Percentiles rank a stretch among this genome's conserved stretches.
These are phyloP conservation scores for Neoitamus cyanurus DNA, from an alignment of 2,888 invertebrate genomes.

Conservation along the genomic window DNA sequence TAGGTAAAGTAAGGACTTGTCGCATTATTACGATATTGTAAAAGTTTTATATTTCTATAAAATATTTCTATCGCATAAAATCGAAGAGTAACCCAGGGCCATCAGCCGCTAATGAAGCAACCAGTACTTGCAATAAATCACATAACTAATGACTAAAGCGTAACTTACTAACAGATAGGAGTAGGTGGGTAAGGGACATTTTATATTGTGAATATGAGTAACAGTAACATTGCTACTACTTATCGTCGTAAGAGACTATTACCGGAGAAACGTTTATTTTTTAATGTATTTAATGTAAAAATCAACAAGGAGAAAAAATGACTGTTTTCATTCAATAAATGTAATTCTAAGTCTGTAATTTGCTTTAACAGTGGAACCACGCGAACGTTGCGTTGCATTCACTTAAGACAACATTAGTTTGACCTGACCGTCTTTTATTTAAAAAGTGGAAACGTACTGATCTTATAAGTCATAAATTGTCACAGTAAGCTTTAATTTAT, in stretches of 20 bases:
- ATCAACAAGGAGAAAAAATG: conserved; percentile 9
- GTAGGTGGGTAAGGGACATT: background rate
- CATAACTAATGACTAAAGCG: conserved; percentile 4
- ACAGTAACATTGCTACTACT: background rate
- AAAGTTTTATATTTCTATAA: conserved; percentile 29
- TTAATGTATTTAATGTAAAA: conserved; percentile 1
- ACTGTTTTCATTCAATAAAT: conserved; percentile 18
- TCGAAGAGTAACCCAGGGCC: background rate
- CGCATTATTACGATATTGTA: conserved; percentile 3
- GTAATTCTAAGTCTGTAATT: background rate
- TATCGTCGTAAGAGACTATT: background rate
- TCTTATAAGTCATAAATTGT: conserved; percentile 7
- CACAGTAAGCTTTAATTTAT: conserved; percentile 52
- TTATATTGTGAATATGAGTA: conserved; percentile 27
- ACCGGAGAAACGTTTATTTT: background rate
- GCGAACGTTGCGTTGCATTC: background rate
- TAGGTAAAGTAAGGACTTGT: background rate
- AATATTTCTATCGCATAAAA: conserved; percentile 3
- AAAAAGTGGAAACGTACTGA: background rate
- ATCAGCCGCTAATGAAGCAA: background rate
- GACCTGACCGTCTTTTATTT: background rate
- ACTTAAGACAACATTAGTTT: background rate
- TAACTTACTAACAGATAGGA: background rate
- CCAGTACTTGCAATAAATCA: background rate
- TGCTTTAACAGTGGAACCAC: background rate